Percentiles rank a stretch among this genome's conserved stretches.
Conservation (phyloP, 2,113 vertebrate genomes). For the Eolophus roseicapilla region DNA sequence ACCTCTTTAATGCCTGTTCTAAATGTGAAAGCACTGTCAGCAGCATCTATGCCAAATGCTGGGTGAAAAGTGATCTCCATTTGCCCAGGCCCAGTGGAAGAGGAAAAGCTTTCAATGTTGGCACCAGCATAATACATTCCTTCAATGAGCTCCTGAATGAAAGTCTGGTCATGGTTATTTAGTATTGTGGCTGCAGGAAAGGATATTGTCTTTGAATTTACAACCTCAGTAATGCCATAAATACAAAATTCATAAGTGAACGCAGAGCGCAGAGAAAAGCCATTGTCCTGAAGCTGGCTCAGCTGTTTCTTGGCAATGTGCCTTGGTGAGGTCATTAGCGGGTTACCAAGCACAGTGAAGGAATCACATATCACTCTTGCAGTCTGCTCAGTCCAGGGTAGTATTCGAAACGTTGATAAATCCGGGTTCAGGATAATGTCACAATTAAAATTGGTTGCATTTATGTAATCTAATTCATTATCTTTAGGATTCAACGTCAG, state of each 20-base stretch:
- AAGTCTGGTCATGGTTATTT: constrained; percentile 86
- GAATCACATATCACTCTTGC: constrained; percentile 92
- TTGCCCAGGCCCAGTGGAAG: constrained; percentile 86
- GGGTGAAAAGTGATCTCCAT: constrained; percentile 91
- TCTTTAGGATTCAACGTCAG: constrained; percentile 84
- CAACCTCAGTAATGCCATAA: constrained; percentile 81
- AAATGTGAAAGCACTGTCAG: constrained; percentile 92
- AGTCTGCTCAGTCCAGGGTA: constrained; percentile 90
- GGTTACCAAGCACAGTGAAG: constrained; percentile 82
- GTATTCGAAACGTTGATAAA: constrained; percentile 82
- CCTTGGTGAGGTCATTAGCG: constrained; percentile 86
- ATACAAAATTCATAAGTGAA: constrained; percentile 93
- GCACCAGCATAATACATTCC: constrained; percentile 89
- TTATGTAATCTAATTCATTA: constrained; percentile 84
- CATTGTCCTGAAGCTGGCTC: constrained; percentile 80
- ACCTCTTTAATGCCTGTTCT: constrained; percentile 92
- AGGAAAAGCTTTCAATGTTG: constrained; percentile 90
- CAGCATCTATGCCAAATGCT: constrained; percentile 84
- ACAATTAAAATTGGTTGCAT: constrained; percentile 84
- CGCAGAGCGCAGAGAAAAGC: constrained; percentile 85
- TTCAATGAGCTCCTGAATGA: constrained; percentile 90
- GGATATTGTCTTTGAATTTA: constrained; percentile 85
- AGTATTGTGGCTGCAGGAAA: constrained; percentile 88
- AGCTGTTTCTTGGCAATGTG: constrained; percentile 88
- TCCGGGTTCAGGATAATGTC: constrained; percentile 91